Percentiles rank a stretch among this genome's conserved stretches.
phyloP scores from a whole-genome alignment of 2,888 invertebrate species.

The Drosophila nigritarsus region DNA sequence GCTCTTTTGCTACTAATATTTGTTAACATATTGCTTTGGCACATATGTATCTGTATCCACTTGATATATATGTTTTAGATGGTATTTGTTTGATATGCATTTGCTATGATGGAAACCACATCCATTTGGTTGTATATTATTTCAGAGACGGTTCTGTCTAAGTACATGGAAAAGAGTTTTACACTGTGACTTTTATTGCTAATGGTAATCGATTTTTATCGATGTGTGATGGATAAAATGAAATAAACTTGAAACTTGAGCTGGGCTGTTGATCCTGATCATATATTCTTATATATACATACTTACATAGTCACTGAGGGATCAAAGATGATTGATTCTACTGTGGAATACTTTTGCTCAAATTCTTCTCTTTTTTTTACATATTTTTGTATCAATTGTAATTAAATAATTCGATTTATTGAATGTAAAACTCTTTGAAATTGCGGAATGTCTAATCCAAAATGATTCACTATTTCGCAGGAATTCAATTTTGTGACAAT shows the following conservation, averaged over 20 bases:
- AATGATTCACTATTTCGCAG: neutral
- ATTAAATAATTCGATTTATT: neutral
- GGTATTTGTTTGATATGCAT: neutral
- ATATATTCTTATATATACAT: neutral
- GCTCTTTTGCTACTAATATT: neutral
- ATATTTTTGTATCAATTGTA: neutral
- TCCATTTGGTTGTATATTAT: neutral
- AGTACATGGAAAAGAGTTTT: neutral
- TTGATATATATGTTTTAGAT: neutral
- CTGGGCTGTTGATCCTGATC: neutral
- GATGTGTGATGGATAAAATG: neutral
- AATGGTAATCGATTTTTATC: neutral
- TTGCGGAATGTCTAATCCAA: too few species aligned
- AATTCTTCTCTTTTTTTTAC: neutral
- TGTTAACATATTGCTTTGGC: too few species aligned
- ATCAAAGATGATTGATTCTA: neutral
- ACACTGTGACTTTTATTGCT: neutral
- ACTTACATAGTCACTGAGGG: neutral
- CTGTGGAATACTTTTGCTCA: neutral
- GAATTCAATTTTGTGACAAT: neutral
- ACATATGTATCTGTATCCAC: neutral
- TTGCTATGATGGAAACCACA: neutral
- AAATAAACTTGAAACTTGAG: neutral
- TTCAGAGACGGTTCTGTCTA: neutral
- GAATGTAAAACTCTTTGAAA: neutral